These are phyloP conservation scores for Pomatostomus ruficeps DNA, from an alignment of 2,113 vertebrate genomes.

Conservation along the genomic window DNA sequence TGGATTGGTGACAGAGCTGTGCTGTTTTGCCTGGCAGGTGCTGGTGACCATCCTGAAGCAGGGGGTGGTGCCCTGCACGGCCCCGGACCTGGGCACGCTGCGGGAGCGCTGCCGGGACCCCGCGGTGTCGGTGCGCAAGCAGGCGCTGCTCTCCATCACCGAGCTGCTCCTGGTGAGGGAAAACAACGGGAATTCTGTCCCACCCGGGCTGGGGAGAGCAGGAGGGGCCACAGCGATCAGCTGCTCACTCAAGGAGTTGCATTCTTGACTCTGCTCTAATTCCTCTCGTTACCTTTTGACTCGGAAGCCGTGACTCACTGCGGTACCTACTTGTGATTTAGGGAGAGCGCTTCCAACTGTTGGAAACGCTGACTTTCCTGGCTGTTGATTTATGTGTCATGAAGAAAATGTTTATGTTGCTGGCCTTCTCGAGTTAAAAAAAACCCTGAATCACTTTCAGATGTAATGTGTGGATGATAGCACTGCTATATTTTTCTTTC, in stretches of 20 bases:
- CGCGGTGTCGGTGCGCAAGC: slow-evolving; percentile 87
- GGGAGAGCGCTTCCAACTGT: not conserved
- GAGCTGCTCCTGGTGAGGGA: slow-evolving; percentile 84
- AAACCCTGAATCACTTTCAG: slow-evolving; percentile 1
- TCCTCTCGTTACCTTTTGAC: not conserved
- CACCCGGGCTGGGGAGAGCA: fast-evolving
- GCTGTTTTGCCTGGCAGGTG: slow-evolving; percentile 69
- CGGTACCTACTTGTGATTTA: not conserved
- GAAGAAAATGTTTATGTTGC: slow-evolving; percentile 44
- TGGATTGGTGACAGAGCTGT: fast-evolving
- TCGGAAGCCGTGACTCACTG: not conserved
- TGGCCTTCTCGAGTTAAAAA: slow-evolving; percentile 39
- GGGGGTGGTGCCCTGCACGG: slow-evolving; percentile 54
- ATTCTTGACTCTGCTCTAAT: not conserved
- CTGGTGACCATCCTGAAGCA: slow-evolving; percentile 83
- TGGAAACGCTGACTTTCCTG: not conserved
- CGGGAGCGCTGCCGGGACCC: slow-evolving; percentile 88
- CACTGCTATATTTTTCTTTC: slow-evolving; percentile 8
- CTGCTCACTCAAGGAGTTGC: not conserved
- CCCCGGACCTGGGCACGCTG: slow-evolving; percentile 76
- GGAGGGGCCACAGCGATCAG: not conserved
- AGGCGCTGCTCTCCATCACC: slow-evolving; percentile 84
- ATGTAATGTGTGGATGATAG: not conserved
- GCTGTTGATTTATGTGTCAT: slow-evolving; percentile 14
- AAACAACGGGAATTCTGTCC: fast-evolving